These are phyloP conservation scores for Poliocrania exsul DNA, from an alignment of 2,797 vertebrate species.

Conservation along the genomic window DNA sequence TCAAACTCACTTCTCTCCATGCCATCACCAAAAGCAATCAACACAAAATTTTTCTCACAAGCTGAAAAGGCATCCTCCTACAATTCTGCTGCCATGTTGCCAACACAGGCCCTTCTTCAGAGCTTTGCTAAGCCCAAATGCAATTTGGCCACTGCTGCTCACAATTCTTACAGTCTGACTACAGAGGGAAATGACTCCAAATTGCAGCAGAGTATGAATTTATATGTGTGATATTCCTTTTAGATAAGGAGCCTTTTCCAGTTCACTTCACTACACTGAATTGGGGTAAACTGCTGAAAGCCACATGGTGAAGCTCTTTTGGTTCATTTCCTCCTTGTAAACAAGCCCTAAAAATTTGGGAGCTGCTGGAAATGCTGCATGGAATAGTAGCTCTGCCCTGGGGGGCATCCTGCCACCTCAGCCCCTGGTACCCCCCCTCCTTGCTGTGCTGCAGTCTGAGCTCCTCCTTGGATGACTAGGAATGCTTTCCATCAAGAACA, in stretches of 20 bases:
- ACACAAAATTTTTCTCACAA: background rate
- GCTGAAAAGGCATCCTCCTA: background rate
- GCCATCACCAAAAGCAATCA: background rate
- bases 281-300: background rate
- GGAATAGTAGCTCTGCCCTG: background rate
- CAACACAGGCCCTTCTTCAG: background rate
- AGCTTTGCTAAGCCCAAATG: background rate
- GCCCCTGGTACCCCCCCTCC: background rate
- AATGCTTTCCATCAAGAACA: background rate
- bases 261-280: background rate
- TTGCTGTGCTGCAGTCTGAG: background rate
- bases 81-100: background rate
- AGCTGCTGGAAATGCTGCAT: background rate
- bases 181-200: background rate
- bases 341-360: background rate
- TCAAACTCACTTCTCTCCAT: background rate
- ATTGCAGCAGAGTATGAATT: background rate
- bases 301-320: accelerated
- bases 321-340: background rate
- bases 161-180: background rate
- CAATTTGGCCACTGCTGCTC: background rate
- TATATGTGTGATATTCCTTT: background rate
- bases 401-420: background rate
- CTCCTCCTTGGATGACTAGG: accelerated
- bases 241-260: background rate